Evolutionary conservation across 2,113 vertebrate genomes (phyloP), one percentile per base, ranked within the genome.

Genomic region (Dissostichus mawsoni): DNA sequence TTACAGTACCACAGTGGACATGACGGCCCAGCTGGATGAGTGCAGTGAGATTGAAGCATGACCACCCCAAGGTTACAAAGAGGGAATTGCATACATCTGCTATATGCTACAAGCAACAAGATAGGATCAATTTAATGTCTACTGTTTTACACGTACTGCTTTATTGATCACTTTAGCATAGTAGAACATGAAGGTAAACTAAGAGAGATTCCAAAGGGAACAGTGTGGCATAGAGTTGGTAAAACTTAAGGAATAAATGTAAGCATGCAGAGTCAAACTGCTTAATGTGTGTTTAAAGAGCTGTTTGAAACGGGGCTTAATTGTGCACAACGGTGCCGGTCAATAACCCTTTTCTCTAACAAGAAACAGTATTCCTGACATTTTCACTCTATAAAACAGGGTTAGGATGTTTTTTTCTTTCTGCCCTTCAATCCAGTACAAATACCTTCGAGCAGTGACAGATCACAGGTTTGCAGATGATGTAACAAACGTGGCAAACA

Each of bases 91-190:
- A 41, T 41, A 7, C n/a, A 78, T 80, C 56, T 61, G 23, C 29
- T 41, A 1, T 41, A 25, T 51, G 8, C 33, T 16, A 71, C 17
- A 33, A 47, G n/a, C 55, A 86, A 81, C 48, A 45, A 58, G 57
- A 36, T 11, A 5, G 1, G 61, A 59, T 79, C 70, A 67, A 65
- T 82, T 36, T 41, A 58, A 76, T 58, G 48, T 17, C 29, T 57
- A 17, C 63, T 69, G 20, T 56, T 23, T 52, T 67, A 29, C 25
- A 44, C 51, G 59, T 14, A 47, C 13, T 59, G 45, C 36, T 23
- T 59, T 57, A 85, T 78, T 66, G 47, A 82, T 76, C 74, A 23
- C 8, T 18, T 58, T 8, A 58, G 23, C 3, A 29, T 25, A 14
- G 12, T 36, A 44, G 53, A 55, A 68, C 13, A 56, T 44, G 12